Evolutionary conservation across 1,140 invertebrate species (phyloP).

Genomic region (Polypedilum vanderplanki): DNA sequence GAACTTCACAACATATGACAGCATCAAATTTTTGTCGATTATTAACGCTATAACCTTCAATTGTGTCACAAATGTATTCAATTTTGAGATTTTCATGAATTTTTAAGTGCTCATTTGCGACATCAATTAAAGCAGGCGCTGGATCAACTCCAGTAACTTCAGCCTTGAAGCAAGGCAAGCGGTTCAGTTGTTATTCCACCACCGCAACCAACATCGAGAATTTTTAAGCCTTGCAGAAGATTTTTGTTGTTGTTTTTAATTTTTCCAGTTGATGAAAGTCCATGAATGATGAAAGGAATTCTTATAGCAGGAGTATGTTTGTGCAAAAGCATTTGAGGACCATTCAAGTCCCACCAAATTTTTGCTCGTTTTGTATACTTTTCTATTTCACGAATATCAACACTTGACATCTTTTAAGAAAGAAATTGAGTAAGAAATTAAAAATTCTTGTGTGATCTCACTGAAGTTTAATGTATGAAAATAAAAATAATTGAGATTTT

Average conservation of each 20-base stretch:
- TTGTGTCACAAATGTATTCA: conserved; percentile 34
- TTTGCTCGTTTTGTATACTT: background rate
- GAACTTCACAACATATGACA: conserved; percentile 69
- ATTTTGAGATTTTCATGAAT: conserved; percentile 33
- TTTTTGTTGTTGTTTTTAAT: conserved; percentile 32
- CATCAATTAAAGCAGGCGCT: conserved; percentile 53
- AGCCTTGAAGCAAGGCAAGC: conserved; percentile 51
- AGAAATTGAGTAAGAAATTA: too few species aligned
- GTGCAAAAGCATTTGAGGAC: background rate
- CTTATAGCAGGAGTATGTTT: conserved; percentile 31
- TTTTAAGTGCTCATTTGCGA: conserved; percentile 50
- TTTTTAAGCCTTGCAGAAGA: conserved; percentile 54
- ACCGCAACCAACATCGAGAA: conserved; percentile 80
- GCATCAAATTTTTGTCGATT: conserved; percentile 53
- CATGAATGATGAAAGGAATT: conserved; percentile 61
- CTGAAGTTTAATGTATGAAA: too few species aligned
- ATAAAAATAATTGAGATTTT: too few species aligned
- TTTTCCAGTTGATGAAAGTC: conserved; percentile 45
- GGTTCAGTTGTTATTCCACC: conserved; percentile 46
- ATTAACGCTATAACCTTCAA: conserved; percentile 47
- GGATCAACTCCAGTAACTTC: conserved; percentile 67
- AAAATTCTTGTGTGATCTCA: too few species aligned
- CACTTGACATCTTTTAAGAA: background rate
- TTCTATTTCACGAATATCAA: background rate
- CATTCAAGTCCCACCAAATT: background rate